Evolutionary conservation across 1,140 invertebrate species (phyloP).

Genomic region (Zeugodacus cucurbitae): DNA sequence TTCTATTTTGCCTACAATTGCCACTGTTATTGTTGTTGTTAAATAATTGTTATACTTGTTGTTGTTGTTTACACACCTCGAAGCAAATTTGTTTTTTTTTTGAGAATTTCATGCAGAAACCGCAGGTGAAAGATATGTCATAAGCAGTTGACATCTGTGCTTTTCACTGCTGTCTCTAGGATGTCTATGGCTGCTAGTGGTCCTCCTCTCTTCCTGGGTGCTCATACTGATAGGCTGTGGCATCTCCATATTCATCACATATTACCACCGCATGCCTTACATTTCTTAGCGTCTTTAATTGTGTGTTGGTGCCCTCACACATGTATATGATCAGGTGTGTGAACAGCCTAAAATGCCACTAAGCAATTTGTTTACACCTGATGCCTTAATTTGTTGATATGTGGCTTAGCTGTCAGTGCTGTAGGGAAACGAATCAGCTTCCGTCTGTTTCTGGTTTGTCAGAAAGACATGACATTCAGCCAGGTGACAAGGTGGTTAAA

Average conservation of each 20-base stretch:
- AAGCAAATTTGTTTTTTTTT: not conserved
- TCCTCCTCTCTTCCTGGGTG: not conserved
- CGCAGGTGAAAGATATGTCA: conserved; percentile 58
- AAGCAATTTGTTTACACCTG: conserved; percentile 21
- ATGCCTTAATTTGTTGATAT: conserved; percentile 32
- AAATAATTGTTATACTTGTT: not conserved
- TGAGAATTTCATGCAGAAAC: conserved; percentile 42
- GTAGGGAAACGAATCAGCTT: not conserved
- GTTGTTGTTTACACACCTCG: not conserved
- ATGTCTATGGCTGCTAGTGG: too few relatives aligned
- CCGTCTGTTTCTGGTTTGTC: not conserved
- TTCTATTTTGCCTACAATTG: conserved; percentile 39
- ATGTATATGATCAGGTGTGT: not conserved
- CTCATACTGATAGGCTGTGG: not conserved
- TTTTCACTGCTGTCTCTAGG: not conserved
- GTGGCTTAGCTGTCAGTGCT: not conserved
- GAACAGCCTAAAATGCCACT: conserved; percentile 8
- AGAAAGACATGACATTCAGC: not conserved
- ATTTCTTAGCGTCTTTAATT: too few relatives aligned
- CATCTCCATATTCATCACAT: not conserved
- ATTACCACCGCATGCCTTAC: not conserved
- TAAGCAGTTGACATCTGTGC: conserved; percentile 45
- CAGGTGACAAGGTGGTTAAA: too few relatives aligned
- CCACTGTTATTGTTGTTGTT: not conserved
- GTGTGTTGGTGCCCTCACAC: not conserved